Evolutionary conservation across 2,113 vertebrate genomes (phyloP).

Genomic region (Anoura caudifer): DNA sequence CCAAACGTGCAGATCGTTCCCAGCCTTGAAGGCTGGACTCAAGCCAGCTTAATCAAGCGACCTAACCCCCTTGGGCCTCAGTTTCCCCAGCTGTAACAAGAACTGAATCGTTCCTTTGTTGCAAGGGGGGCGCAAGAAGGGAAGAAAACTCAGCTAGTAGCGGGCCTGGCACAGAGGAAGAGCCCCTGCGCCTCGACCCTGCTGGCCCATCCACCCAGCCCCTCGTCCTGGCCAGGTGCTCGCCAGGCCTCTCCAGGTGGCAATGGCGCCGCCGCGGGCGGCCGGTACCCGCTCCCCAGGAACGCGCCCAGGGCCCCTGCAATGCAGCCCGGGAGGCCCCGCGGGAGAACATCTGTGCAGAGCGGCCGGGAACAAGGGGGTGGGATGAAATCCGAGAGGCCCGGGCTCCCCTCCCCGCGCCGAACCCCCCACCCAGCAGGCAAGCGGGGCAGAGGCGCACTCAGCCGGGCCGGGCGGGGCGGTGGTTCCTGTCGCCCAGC

Average conservation of each 20-base stretch:
- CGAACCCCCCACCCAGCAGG: background rate
- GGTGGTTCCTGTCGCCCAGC: background rate
- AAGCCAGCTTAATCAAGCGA: background rate
- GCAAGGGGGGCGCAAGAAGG: background rate
- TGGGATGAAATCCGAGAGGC: background rate
- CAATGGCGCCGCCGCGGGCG: background rate
- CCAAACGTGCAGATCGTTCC: background rate
- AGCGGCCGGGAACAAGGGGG: background rate
- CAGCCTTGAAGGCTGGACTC: background rate
- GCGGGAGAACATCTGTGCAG: background rate
- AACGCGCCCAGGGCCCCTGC: background rate
- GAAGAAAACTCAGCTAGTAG: background rate
- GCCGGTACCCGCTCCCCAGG: background rate
- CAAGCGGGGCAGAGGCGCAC: background rate
- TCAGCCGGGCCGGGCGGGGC: background rate
- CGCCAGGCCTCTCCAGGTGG: background rate
- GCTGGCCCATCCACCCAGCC: background rate
- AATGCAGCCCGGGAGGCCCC: background rate
- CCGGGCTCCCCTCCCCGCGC: rapidly evolving
- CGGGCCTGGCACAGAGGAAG: background rate
- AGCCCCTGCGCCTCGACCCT: background rate
- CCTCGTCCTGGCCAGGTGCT: background rate
- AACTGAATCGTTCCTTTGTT: background rate
- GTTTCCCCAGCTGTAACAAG: background rate
- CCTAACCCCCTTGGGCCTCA: background rate